These are phyloP conservation scores for Sylvietta virens DNA, from an alignment of 2,113 vertebrate genomes.

Conservation along the genomic window DNA sequence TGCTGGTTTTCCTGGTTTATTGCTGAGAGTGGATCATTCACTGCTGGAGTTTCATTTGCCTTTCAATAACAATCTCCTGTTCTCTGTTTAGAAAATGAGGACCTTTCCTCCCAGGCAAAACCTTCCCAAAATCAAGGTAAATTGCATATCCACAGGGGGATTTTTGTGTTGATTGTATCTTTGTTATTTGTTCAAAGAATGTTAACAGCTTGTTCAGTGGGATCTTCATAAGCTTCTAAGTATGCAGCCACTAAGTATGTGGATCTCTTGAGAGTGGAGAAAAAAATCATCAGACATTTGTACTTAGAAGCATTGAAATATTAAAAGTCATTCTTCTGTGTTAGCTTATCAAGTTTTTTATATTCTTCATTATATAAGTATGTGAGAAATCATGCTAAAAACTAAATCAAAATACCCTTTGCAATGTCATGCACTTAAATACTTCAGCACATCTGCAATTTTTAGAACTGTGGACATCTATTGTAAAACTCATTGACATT, in stretches of 20 bases:
- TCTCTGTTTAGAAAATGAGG: slow-evolving; percentile 73
- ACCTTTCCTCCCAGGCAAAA: slow-evolving; percentile 71
- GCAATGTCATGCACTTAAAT: neutral
- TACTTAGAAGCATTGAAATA: neutral
- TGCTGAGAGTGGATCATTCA: neutral
- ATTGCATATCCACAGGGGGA: neutral
- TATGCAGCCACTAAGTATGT: neutral
- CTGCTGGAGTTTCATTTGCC: neutral
- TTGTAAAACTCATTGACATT: neutral
- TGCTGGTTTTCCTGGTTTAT: neutral
- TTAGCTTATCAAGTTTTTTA: neutral
- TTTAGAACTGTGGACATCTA: neutral
- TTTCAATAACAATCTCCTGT: slow-evolving; percentile 34
- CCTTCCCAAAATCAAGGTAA: slow-evolving; percentile 76
- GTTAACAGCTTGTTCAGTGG: neutral
- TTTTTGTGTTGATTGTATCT: neutral
- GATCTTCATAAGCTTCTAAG: neutral
- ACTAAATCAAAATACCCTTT: neutral
- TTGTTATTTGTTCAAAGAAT: neutral
- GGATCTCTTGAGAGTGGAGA: neutral
- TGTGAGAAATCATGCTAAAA: neutral
- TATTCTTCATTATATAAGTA: neutral
- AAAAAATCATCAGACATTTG: neutral
- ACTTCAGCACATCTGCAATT: neutral
- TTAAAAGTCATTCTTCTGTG: neutral